These are phyloP conservation scores for Antheraea assamensis DNA, from an alignment of 2,888 invertebrate species.

Conservation along the genomic window DNA sequence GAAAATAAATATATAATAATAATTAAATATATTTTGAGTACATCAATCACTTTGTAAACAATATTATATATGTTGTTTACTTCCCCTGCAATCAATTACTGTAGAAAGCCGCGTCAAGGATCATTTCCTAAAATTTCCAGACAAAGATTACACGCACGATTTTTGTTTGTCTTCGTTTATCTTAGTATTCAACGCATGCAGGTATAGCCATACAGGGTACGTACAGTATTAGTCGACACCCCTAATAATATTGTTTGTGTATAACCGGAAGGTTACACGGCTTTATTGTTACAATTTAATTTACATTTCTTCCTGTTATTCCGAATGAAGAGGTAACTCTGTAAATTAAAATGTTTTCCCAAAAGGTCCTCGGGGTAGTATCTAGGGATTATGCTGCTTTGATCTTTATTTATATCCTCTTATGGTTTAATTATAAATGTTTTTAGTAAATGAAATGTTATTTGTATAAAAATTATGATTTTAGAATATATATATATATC, in stretches of 20 bases:
- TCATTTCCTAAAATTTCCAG: too few species aligned
- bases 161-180: too few species aligned
- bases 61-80: too few species aligned
- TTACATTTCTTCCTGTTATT: background rate
- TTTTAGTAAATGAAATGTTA: background rate
- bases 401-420: background rate
- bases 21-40: too few species aligned
- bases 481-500: background rate
- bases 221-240: background rate
- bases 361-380: background rate
- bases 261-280: background rate
- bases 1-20: too few species aligned
- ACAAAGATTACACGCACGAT: too few species aligned
- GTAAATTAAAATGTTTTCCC: background rate
- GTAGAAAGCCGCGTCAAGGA: too few species aligned
- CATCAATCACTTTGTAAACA: too few species aligned
- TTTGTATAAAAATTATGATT: background rate
- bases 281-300: conserved; percentile 4
- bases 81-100: too few species aligned
- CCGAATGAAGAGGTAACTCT: background rate
- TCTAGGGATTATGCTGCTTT: background rate
- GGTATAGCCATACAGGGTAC: background rate
- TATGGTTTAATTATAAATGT: background rate
- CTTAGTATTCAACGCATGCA: background rate
- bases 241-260: background rate